Evolutionary conservation across 2,113 vertebrate species (phyloP).

Genomic region (Microtus oregoni): DNA sequence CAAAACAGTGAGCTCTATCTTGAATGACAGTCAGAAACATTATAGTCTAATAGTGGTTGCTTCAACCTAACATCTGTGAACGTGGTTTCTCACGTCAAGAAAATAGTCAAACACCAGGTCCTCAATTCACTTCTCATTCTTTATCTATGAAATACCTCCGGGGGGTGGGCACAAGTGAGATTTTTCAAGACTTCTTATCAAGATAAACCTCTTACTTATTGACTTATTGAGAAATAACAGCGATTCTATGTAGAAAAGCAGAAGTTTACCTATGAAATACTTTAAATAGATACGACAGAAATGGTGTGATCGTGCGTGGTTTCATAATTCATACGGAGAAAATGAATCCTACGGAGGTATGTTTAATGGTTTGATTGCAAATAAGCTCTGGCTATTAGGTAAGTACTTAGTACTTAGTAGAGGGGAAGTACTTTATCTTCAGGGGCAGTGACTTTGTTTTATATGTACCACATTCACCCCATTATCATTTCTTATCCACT

Average conservation of each 20-base stretch:
- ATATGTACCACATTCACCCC: background rate
- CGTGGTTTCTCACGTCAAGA: background rate
- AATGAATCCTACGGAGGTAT: background rate
- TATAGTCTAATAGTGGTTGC: background rate
- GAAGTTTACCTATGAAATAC: background rate
- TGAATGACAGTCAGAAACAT: background rate
- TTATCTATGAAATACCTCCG: background rate
- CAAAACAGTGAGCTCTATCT: background rate
- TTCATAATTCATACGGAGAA: background rate
- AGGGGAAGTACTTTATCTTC: background rate
- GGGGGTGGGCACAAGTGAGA: background rate
- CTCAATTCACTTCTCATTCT: background rate
- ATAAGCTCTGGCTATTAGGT: background rate
- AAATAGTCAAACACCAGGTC: background rate
- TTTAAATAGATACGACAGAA: background rate
- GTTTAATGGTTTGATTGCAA: background rate
- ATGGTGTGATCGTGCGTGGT: background rate
- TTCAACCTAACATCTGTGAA: background rate
- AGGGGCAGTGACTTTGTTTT: background rate
- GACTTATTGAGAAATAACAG: background rate
- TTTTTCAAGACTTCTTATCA: background rate
- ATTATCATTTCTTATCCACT: background rate
- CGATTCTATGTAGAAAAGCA: background rate
- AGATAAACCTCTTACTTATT: background rate
- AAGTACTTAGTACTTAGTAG: background rate